Evolutionary conservation across 37 sponge, comb jelly and placozoan species (phyloP).

Genomic region (Ianthella basta): DNA sequence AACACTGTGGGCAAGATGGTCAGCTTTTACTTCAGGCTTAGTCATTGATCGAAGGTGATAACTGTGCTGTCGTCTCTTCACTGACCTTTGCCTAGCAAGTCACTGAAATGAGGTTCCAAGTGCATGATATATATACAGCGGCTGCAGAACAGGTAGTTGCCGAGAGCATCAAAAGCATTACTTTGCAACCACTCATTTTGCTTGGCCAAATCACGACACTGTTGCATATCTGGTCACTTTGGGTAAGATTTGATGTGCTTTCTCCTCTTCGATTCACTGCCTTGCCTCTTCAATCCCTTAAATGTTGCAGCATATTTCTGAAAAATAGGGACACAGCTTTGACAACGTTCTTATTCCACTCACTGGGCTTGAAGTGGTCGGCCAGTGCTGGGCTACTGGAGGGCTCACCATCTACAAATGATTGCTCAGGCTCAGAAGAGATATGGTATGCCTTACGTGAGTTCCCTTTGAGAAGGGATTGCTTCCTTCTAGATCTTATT

Average conservation of each 20-base stretch:
- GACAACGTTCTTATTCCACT: background rate
- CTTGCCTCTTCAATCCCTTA: conserved; percentile 15
- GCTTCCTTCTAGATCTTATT: background rate
- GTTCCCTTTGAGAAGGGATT: background rate
- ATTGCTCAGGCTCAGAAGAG: conserved; percentile 9
- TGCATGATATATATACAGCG: background rate
- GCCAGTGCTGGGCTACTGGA: background rate
- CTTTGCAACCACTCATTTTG: conserved; percentile 41
- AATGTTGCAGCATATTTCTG: background rate
- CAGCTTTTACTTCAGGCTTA: conserved; percentile 22
- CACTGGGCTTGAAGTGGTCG: background rate
- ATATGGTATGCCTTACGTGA: background rate
- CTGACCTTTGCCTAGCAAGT: conserved; percentile 33
- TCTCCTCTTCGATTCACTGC: conserved; percentile 26
- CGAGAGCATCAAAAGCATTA: conserved; percentile 36
- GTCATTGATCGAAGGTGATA: conserved; percentile 7
- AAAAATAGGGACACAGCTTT: background rate
- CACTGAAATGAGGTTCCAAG: conserved; percentile 30
- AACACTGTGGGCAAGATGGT: conserved; percentile 23
- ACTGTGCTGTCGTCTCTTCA: conserved; percentile 18
- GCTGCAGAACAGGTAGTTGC: conserved; percentile 43
- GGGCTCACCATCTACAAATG: background rate
- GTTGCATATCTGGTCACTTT: conserved; percentile 13
- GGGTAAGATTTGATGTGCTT: conserved; percentile 19
- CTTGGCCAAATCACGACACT: conserved; percentile 24